Conservation (phyloP, 2,113 vertebrate genomes). For the Ivindomyrus marchei region DNA sequence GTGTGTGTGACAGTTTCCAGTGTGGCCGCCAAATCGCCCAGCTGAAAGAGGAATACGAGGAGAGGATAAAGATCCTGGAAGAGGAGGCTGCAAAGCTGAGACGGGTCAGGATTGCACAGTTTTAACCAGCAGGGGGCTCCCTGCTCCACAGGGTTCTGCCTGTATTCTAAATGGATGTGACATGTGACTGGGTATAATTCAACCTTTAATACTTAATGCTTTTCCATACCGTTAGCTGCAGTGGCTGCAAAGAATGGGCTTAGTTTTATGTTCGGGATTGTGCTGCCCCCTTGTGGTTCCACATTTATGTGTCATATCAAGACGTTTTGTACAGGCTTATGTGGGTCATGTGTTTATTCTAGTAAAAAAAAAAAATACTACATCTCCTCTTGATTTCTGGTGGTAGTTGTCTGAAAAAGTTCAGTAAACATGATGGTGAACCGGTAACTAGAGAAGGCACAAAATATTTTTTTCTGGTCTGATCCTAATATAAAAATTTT, state of each 20-base stretch:
- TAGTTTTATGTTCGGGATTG: neutral
- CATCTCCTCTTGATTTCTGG: neutral
- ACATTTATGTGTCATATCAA: neutral
- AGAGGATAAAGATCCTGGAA: slow-evolving; percentile 71
- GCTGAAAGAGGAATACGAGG: slow-evolving; percentile 82
- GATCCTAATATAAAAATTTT: neutral
- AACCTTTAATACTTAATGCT: neutral
- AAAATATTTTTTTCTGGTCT: neutral
- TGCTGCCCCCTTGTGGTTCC: slow-evolving; percentile 11
- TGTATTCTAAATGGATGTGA: neutral
- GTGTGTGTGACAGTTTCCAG: slow-evolving; percentile 73
- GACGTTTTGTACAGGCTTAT: neutral
- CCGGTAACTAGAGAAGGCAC: neutral
- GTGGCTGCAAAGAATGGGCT: neutral
- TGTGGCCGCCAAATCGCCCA: slow-evolving; percentile 89
- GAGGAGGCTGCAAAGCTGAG: slow-evolving; percentile 46
- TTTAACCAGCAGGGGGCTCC: neutral
- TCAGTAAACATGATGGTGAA: neutral
- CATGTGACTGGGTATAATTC: neutral
- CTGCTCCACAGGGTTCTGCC: neutral
- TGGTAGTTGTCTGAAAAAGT: neutral
- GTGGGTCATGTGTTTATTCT: neutral
- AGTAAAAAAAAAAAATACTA: neutral
- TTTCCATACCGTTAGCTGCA: neutral
- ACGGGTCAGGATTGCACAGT: slow-evolving; percentile 40